Evolutionary conservation across 2,113 vertebrate species (phyloP).

Genomic region (Nothoprocta pentlandii): DNA sequence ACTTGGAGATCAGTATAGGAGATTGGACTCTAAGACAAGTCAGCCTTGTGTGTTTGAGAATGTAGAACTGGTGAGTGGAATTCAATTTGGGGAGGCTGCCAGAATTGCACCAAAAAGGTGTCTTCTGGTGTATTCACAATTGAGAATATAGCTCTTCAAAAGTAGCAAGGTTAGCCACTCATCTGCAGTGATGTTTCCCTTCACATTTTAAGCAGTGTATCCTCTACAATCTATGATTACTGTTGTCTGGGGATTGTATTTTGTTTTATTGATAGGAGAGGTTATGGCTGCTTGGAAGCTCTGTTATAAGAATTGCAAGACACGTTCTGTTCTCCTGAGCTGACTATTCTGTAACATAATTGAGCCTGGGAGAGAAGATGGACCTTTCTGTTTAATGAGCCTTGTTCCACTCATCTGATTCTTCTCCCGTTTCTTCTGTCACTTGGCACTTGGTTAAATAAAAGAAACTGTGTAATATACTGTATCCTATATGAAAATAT

Average conservation of each 20-base stretch:
- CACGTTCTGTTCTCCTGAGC: background rate
- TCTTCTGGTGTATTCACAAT: background rate
- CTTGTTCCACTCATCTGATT: constrained; percentile 1
- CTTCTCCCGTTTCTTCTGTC: constrained; percentile 1
- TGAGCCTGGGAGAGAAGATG: constrained; percentile 1
- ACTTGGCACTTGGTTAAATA: background rate
- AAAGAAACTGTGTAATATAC: background rate
- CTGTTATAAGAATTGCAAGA: background rate
- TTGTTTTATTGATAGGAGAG: constrained; percentile 5
- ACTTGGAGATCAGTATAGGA: background rate
- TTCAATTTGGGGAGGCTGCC: background rate
- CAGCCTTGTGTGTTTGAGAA: background rate
- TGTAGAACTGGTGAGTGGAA: background rate
- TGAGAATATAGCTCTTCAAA: background rate
- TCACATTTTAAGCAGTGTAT: background rate
- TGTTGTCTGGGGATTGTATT: background rate
- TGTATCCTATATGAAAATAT: too few species aligned
- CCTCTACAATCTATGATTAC: background rate
- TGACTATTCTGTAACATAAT: background rate
- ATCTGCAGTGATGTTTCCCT: background rate
- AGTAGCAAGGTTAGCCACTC: background rate
- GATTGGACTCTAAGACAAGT: background rate
- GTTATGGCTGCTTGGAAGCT: constrained; percentile 4
- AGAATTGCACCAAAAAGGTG: background rate
- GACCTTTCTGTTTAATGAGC: constrained; percentile 20